Evolutionary conservation across 2,797 vertebrate genomes (phyloP).

Genomic region (Sparus aurata): DNA sequence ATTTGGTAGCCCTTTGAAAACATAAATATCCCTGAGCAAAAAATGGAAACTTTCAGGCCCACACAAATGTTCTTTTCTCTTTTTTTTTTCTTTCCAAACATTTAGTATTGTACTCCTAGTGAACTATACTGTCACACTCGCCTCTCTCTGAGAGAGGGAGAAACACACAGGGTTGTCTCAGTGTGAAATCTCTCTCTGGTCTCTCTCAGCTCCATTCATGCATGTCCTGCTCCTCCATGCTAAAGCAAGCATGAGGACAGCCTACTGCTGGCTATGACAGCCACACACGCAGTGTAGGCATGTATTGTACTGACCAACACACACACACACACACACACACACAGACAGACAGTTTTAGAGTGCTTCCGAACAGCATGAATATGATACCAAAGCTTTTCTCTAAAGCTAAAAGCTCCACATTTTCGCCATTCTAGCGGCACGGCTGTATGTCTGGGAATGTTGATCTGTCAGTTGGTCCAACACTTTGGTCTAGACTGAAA

Average conservation of each 20-base stretch:
- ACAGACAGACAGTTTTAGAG: constrained; percentile 8
- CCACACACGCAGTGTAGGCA: constrained; percentile 36
- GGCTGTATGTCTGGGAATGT: too few species aligned
- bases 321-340: constrained; percentile 23
- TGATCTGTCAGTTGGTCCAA: background rate
- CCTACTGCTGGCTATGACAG: constrained; percentile 68
- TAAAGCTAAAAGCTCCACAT: background rate
- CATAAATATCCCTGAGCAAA: background rate
- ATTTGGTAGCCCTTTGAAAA: background rate
- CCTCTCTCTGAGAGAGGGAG: background rate
- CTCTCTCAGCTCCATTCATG: constrained; percentile 68
- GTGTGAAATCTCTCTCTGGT: constrained; percentile 74
- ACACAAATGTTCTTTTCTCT: background rate
- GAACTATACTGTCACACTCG: constrained; percentile 32
- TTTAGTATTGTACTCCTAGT: constrained; percentile 18
- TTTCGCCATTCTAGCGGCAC: background rate
- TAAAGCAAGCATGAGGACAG: constrained; percentile 76
- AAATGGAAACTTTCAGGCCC: background rate
- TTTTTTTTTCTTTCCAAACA: constrained; percentile 12
- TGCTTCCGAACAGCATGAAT: constrained; percentile 9
- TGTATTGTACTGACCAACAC: constrained; percentile 24
- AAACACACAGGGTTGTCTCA: constrained; percentile 42
- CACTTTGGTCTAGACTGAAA: background rate
- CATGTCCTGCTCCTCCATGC: constrained; percentile 75
- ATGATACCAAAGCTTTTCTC: background rate